These are phyloP conservation scores for Caenorhabditis remanei DNA, from an alignment of 1,140 invertebrate genomes.

Conservation along the genomic window DNA sequence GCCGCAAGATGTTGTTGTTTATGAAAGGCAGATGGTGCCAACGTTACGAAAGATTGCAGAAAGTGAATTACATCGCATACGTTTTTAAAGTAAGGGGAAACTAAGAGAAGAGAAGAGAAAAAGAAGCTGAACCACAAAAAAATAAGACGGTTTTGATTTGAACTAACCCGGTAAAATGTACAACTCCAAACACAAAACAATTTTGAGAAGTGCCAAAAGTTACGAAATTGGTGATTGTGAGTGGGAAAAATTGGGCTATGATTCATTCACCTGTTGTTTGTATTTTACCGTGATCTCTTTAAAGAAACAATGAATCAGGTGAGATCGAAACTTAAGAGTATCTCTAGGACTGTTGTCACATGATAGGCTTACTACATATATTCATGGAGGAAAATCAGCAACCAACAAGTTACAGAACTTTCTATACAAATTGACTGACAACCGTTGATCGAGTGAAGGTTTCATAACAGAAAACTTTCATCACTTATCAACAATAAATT, in stretches of 20 bases:
- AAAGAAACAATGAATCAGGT: no score
- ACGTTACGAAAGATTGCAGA: not conserved
- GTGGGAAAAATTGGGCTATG: not conserved
- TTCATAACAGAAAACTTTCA: not conserved
- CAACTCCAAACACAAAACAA: no score
- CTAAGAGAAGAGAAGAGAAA: not conserved
- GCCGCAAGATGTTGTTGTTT: slow-evolving; percentile 15
- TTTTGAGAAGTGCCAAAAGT: not conserved
- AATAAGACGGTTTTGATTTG: not conserved
- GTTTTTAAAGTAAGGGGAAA: not conserved
- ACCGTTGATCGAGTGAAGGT: not conserved
- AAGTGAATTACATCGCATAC: not conserved
- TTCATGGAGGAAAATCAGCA: no score
- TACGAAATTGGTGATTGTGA: slow-evolving; percentile 7
- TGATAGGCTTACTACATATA: no score
- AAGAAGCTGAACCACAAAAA: not conserved
- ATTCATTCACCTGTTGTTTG: not conserved
- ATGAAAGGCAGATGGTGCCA: not conserved
- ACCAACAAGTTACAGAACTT: no score
- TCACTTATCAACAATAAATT: not conserved
- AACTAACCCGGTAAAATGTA: no score
- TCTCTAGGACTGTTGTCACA: no score
- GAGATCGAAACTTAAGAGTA: no score
- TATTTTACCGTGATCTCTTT: no score
- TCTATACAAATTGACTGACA: no score